phyloP scores from a whole-genome alignment of 2,113 vertebrate species.

The Neopipo cinnamomea region DNA sequence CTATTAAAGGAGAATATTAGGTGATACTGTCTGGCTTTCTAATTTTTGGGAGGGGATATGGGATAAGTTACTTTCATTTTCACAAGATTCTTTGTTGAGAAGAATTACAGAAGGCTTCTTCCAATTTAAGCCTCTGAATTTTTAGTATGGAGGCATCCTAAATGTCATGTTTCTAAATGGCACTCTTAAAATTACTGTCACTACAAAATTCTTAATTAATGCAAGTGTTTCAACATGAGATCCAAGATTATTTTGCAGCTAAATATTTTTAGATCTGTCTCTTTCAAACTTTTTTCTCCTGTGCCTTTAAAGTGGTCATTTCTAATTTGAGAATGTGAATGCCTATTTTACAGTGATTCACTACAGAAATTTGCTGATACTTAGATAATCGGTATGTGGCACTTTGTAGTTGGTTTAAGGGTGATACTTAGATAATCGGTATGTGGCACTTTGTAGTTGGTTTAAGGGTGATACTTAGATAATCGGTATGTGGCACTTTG shows the following conservation, averaged over 20 bases:
- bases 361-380: neutral
- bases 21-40: neutral
- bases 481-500: neutral
- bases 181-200: conserved; percentile 46
- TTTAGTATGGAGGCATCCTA: conserved; percentile 17
- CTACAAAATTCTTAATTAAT: conserved; percentile 52
- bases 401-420: neutral
- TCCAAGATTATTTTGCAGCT: conserved; percentile 6
- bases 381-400: neutral
- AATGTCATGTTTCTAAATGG: conserved; percentile 40
- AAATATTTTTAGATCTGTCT: conserved; percentile 46
- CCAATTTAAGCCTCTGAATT: neutral
- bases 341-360: neutral
- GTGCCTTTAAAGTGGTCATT: conserved; percentile 3
- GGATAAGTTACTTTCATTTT: neutral
- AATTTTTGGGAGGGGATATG: neutral
- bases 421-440: neutral
- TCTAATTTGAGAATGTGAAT: conserved; percentile 20
- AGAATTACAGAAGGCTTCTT: neutral
- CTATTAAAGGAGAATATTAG: neutral
- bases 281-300: neutral
- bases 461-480: neutral
- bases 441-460: neutral
- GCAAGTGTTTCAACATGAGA: conserved; percentile 15
- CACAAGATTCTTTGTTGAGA: neutral